Evolutionary conservation across 2,113 vertebrate species (phyloP).

Genomic region (Delphinapterus leucas): DNA sequence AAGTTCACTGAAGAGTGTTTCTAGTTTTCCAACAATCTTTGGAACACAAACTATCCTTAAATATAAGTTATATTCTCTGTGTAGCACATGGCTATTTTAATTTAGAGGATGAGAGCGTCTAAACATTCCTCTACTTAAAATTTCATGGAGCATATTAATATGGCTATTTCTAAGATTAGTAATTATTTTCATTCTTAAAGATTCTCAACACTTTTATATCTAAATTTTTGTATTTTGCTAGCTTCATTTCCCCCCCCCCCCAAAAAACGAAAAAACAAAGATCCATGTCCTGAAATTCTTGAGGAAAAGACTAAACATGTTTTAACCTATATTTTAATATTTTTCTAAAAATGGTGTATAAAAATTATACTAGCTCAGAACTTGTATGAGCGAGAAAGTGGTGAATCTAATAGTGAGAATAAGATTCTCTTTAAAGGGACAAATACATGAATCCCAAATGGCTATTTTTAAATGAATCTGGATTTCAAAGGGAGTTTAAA

Average conservation of each 20-base stretch:
- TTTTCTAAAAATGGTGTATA: background rate
- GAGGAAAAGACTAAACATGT: background rate
- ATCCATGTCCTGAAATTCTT: background rate
- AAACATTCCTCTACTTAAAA: background rate
- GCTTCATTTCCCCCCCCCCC: background rate
- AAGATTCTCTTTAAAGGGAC: background rate
- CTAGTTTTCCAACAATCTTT: constrained; percentile 3
- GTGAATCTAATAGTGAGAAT: background rate
- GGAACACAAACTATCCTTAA: background rate
- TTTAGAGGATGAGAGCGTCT: background rate
- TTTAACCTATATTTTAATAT: background rate
- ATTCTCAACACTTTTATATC: background rate
- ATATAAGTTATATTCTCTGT: background rate
- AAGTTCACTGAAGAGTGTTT: background rate
- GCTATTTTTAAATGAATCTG: background rate
- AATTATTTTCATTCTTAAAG: background rate
- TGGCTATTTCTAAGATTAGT: background rate
- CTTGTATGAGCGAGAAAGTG: background rate
- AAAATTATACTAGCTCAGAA: background rate
- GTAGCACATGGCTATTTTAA: background rate
- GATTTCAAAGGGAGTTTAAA: constrained; percentile 11
- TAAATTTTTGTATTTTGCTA: background rate
- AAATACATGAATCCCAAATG: background rate
- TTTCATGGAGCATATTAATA: background rate
- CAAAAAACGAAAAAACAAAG: background rate